A percentile compares a stretch with the other conserved stretches of the same genome.
These are phyloP conservation scores for Aplodontia rufa DNA, from an alignment of 2,113 vertebrate species.

Conservation along the genomic window DNA sequence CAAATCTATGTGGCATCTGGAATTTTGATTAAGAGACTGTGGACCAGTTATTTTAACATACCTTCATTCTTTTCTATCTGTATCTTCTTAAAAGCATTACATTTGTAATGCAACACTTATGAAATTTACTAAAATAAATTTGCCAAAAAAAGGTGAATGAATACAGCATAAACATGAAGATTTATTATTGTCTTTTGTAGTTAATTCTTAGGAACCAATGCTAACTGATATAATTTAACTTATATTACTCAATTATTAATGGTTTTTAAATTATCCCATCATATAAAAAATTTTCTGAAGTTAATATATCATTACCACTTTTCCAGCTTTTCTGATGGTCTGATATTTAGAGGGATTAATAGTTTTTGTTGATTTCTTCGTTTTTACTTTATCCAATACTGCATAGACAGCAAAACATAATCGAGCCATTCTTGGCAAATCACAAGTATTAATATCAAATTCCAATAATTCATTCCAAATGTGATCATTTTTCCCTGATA, in stretches of 20 bases:
- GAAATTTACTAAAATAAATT: slow-evolving; percentile 17
- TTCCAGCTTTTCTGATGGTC: slow-evolving; percentile 98
- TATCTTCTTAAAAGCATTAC: neutral
- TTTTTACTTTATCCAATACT: slow-evolving; percentile 97
- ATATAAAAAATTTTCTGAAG: slow-evolving; percentile 31
- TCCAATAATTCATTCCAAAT: slow-evolving; percentile 93
- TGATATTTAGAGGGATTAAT: slow-evolving; percentile 94
- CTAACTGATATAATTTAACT: slow-evolving; percentile 7
- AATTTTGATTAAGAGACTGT: neutral
- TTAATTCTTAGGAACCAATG: neutral
- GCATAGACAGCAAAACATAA: slow-evolving; percentile 97
- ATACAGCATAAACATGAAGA: neutral
- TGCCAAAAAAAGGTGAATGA: slow-evolving; percentile 19
- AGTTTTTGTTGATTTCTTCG: slow-evolving; percentile 94
- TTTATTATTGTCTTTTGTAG: neutral
- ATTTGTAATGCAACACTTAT: slow-evolving; percentile 23
- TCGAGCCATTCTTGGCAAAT: slow-evolving; percentile 97
- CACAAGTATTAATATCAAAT: slow-evolving; percentile 94
- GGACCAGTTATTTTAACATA: neutral
- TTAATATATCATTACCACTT: slow-evolving; percentile 90
- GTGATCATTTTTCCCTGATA: slow-evolving; percentile 93
- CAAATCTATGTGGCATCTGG: neutral
- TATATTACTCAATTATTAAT: neutral
- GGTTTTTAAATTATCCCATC: slow-evolving; percentile 19
- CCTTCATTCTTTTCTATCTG: neutral